These are phyloP conservation scores for Chaetura pelagica DNA, from an alignment of 2,113 vertebrate species.

Conservation along the genomic window DNA sequence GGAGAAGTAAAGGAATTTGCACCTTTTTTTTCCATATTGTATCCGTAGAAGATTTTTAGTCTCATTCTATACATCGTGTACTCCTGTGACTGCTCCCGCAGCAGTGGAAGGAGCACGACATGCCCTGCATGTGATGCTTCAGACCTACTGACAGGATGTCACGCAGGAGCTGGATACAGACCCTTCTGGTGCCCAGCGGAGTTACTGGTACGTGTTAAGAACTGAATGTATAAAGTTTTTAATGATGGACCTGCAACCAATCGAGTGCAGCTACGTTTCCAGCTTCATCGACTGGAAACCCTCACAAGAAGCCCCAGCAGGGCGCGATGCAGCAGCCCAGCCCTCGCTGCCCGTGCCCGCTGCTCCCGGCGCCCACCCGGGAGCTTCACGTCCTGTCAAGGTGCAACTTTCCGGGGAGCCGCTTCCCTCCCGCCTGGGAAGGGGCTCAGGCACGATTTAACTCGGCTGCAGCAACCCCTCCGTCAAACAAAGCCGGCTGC, in stretches of 20 bases:
- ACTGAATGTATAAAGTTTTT: accelerated
- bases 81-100: neutral
- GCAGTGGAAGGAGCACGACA: neutral
- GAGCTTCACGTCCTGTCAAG: neutral
- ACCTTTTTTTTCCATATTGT: neutral
- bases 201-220: neutral
- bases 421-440: neutral
- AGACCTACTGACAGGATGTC: neutral
- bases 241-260: no score
- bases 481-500: conserved; percentile 37
- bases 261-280: neutral
- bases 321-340: neutral
- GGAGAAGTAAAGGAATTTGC: neutral
- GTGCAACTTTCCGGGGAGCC: neutral
- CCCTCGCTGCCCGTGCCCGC: no score
- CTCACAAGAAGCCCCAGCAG: neutral
- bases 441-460: neutral
- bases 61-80: neutral
- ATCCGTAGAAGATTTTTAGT: neutral
- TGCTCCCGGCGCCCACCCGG: neutral
- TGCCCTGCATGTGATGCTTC: neutral
- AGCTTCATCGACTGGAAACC: neutral
- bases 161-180: accelerated
- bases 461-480: neutral
- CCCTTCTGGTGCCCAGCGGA: accelerated